Percentiles rank a stretch among this genome's conserved stretches.
phyloP scores from a whole-genome alignment of 2,888 invertebrate species.

The Eristalis tenax region DNA sequence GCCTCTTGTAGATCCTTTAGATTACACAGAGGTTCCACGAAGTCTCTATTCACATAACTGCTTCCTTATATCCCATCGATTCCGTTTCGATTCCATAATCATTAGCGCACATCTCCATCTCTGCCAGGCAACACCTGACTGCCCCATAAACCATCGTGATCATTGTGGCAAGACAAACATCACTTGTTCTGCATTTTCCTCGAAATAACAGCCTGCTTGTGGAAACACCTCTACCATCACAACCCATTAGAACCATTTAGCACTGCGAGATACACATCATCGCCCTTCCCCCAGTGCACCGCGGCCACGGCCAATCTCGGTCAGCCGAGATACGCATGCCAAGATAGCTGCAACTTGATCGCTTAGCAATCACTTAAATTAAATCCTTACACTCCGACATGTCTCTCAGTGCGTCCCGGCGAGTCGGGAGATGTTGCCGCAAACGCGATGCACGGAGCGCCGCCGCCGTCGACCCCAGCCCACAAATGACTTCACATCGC shows the following conservation, averaged over 20 bases:
- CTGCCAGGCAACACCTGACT: background rate
- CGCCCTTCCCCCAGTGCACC: background rate
- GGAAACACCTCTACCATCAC: constrained; percentile 25
- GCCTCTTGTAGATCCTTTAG: background rate
- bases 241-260: constrained; percentile 20
- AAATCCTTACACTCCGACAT: constrained; percentile 57
- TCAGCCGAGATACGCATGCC: constrained; percentile 54
- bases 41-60: background rate
- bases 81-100: background rate
- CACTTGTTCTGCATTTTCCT: no score
- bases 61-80: background rate
- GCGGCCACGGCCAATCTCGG: background rate
- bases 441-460: background rate
- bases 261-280: constrained; percentile 1
- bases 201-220: constrained; percentile 5
- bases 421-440: constrained; percentile 25
- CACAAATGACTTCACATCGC: constrained; percentile 40
- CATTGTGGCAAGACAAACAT: background rate
- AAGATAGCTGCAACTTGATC: constrained; percentile 52
- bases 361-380: constrained; percentile 66
- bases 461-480: background rate
- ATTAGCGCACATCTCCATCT: background rate
- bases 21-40: background rate
- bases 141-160: background rate
- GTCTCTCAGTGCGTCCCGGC: constrained; percentile 38